Conservation (phyloP, 2,888 invertebrate genomes). For the Orthosia cruda region DNA sequence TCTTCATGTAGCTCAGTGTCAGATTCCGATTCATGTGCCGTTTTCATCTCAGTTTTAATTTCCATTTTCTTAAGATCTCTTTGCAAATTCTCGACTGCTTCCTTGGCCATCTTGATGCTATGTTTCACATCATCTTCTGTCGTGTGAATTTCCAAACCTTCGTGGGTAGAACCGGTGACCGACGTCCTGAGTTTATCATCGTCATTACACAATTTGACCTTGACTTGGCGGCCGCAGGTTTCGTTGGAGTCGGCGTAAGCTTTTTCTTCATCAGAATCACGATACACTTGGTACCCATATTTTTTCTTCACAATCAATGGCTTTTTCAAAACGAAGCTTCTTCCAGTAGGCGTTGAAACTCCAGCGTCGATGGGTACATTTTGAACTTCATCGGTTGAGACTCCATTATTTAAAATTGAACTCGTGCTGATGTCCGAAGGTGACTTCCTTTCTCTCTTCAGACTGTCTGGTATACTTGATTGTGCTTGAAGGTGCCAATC, state of each 20-base stretch:
- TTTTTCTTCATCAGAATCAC: constrained; percentile 85
- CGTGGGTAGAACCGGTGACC: constrained; percentile 68
- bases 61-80: constrained; percentile 81
- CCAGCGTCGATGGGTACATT: constrained; percentile 50
- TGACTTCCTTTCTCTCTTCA: constrained; percentile 80
- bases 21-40: constrained; percentile 68
- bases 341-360: constrained; percentile 66
- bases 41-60: constrained; percentile 68
- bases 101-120: constrained; percentile 85
- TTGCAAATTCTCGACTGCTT: constrained; percentile 86
- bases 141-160: constrained; percentile 65
- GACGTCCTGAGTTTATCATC: constrained; percentile 72
- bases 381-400: constrained; percentile 46
- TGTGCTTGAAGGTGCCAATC: constrained; percentile 42
- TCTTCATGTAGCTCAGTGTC: constrained; percentile 82
- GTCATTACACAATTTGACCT: constrained; percentile 84
- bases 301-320: constrained; percentile 85
- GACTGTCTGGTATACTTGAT: constrained; percentile 56
- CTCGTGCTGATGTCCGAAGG: constrained; percentile 62
- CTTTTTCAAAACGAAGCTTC: constrained; percentile 78
- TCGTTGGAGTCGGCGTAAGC: constrained; percentile 79
- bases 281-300: constrained; percentile 81
- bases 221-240: constrained; percentile 83
- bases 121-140: constrained; percentile 82
- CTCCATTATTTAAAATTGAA: constrained; percentile 32